Conservation (phyloP, 2,113 vertebrate genomes). For the Oncorhynchus masou region DNA sequence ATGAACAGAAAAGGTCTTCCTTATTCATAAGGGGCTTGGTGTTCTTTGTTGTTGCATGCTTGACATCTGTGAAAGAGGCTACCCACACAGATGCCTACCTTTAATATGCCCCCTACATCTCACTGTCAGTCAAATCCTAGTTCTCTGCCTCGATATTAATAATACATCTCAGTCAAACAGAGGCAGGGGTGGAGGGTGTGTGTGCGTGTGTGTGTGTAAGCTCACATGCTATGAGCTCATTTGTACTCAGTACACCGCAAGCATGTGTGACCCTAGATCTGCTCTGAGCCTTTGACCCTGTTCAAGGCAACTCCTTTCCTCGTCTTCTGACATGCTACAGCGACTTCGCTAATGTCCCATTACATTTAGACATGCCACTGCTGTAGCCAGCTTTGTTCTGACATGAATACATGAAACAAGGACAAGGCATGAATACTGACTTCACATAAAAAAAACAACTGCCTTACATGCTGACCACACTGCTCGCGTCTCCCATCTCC, state of each 20-base stretch:
- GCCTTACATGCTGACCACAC: slow-evolving; percentile 24
- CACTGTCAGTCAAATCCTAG: slow-evolving; percentile 13
- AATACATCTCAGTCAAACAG: slow-evolving; percentile 20
- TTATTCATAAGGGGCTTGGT: neutral
- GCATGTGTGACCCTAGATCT: slow-evolving; percentile 19
- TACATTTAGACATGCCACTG: slow-evolving; percentile 41
- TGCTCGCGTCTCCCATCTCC: too few species aligned
- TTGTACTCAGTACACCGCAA: slow-evolving; percentile 28
- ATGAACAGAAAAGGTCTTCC: neutral
- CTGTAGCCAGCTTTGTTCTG: slow-evolving; percentile 51
- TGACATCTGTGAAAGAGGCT: slow-evolving; percentile 4
- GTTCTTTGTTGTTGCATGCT: neutral
- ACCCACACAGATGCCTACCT: slow-evolving; percentile 7
- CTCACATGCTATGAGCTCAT: too few species aligned
- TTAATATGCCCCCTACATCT: slow-evolving; percentile 22
- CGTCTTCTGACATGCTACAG: slow-evolving; percentile 29
- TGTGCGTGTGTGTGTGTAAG: neutral
- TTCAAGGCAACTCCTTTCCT: slow-evolving; percentile 12
- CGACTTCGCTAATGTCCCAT: slow-evolving; percentile 48
- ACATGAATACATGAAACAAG: slow-evolving; percentile 64
- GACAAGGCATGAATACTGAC: slow-evolving; percentile 32
- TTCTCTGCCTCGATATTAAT: slow-evolving; percentile 24
- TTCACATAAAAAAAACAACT: slow-evolving; percentile 59
- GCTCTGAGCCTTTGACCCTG: slow-evolving; percentile 36
- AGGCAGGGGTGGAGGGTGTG: neutral